Evolutionary conservation across 2,888 invertebrate species (phyloP), one percentile per base, ranked within the genome.

Genomic region (Aphidius colemani): DNA sequence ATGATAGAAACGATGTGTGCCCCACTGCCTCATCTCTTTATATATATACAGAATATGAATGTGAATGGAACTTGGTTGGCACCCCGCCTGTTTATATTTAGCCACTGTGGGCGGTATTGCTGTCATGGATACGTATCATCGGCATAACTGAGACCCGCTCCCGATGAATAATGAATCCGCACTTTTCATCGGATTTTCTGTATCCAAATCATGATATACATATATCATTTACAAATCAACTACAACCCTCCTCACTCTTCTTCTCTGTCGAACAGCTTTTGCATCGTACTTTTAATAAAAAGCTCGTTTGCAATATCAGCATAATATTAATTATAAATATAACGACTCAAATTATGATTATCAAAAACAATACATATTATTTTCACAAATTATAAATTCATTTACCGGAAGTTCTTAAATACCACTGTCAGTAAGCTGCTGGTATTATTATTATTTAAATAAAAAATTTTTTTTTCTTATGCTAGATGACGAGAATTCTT

Each of bases 101-200:
- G 81, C 79, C 74, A 75, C 79, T 76, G 82, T 82, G 81, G 82
- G 82, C 82, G 82, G 81, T 81, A 78, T 79, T 76, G 77, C 80
- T 82, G 81, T 82, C 81, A 81, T 74, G 80, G 80, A 82, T 81
- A 82, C 81, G 80, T 81, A 82, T 82, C 81, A 81, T 81, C 81
- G 78, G 80, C 78, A 81, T 81, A 82, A 82, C 81, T 76, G 73
- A 78, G 76, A 53, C 59, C 53, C 76, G 74, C 74, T 75, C 75
- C 66, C 67, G 72, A 80, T 81, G 81, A 81, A 81, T 81, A 81
- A 81, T 80, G 79, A 78, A 80, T 74, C 78, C 76, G 74, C 75
- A 77, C 74, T 74, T 67, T 71, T 65, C 67, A 69, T 69, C 67
- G 71, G 71, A 68, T 64, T 46, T 9, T 49, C 45, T 66, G 49